Evolutionary conservation across 2,888 invertebrate genomes (phyloP).

Genomic region (Globia sparganii): DNA sequence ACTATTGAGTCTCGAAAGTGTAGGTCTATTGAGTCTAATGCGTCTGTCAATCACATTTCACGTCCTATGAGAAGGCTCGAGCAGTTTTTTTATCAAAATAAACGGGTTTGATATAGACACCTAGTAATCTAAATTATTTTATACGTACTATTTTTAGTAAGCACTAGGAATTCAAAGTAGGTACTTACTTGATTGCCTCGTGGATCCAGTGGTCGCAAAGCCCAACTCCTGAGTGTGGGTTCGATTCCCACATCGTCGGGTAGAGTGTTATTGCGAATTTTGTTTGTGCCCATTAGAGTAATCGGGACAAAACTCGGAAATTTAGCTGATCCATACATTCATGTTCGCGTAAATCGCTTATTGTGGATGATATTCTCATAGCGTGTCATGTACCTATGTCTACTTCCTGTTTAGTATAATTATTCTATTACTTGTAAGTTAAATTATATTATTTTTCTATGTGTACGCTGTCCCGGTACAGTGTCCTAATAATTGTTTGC

Average conservation of each 20-base stretch:
- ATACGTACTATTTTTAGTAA: background rate
- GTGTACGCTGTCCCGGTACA: no score
- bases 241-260: background rate
- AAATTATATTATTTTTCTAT: no score
- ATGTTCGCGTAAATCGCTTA: no score
- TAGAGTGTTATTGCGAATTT: background rate
- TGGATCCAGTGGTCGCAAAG: background rate
- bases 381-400: no score
- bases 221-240: background rate
- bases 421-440: no score
- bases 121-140: background rate
- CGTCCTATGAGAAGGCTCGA: background rate
- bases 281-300: background rate
- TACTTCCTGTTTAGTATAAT: no score
- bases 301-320: background rate
- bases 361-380: no score
- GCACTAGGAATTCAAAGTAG: background rate
- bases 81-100: background rate
- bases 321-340: background rate
- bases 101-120: background rate
- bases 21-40: background rate
- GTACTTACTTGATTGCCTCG: background rate
- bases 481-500: no score
- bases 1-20: background rate
- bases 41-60: constrained; percentile 1